Evolutionary conservation across 2,797 vertebrate species (phyloP).

Genomic region (Sebastes nivosus): DNA sequence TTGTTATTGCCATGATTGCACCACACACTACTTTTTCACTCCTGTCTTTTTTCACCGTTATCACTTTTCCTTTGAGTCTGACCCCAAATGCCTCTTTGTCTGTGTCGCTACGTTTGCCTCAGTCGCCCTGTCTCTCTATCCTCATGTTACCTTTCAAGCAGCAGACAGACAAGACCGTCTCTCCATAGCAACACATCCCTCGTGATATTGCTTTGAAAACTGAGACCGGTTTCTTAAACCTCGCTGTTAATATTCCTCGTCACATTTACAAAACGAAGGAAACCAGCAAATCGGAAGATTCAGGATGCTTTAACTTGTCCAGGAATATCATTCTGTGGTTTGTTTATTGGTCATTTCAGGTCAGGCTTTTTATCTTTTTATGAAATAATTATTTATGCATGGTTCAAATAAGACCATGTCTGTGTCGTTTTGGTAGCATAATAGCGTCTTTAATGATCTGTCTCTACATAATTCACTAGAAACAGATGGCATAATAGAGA

Average conservation of each 20-base stretch:
- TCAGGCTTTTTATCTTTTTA: not conserved
- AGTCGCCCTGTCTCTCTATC: conserved; percentile 31
- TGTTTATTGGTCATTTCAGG: not conserved
- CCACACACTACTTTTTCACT: not conserved
- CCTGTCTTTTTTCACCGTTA: not conserved
- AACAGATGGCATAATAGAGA: conserved; percentile 70
- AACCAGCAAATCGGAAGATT: not conserved
- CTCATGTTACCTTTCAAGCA: conserved; percentile 38
- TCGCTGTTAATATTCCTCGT: not conserved
- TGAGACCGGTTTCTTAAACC: not conserved
- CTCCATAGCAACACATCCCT: conserved; percentile 32
- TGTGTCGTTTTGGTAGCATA: conserved; percentile 18
- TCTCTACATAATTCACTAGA: conserved; percentile 50
- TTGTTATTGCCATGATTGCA: not conserved
- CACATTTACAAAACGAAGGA: not conserved
- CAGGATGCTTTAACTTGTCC: not conserved
- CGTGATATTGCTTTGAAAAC: not conserved
- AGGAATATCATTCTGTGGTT: not conserved
- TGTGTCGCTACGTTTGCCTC: conserved; percentile 2
- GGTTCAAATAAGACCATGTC: not conserved
- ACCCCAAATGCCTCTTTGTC: not conserved
- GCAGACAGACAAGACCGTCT: conserved; percentile 14
- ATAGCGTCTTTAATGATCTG: conserved; percentile 40
- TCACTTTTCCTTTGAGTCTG: conserved; percentile 18
- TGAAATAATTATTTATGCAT: not conserved